These are phyloP conservation scores for Austrolebias charrua DNA, from an alignment of 2,797 vertebrate genomes.

Conservation along the genomic window DNA sequence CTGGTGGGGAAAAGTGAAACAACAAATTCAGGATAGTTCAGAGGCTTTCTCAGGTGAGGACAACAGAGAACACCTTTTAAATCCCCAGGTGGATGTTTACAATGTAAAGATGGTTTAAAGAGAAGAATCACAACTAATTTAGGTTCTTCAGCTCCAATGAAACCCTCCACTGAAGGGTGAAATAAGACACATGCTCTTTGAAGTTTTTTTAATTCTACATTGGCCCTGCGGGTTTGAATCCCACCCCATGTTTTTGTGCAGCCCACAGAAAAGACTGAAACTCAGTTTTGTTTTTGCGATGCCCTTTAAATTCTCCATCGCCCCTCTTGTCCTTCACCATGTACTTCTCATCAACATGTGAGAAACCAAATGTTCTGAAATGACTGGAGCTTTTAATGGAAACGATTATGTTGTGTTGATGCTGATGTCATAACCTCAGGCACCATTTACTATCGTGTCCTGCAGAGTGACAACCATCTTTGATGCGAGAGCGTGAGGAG, in stretches of 20 bases:
- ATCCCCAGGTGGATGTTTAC: not conserved
- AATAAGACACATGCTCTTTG: conserved; percentile 43
- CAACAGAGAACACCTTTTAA: not conserved
- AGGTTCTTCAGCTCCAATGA: conserved; percentile 19
- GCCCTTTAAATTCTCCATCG: conserved; percentile 18
- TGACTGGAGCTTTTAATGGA: conserved; percentile 20
- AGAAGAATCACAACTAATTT: conserved; percentile 23
- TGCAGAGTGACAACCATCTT: conserved; percentile 24
- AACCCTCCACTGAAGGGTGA: conserved; percentile 47
- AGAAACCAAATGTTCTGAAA: conserved; percentile 36
- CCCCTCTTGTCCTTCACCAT: conserved; percentile 16
- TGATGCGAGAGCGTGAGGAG: conserved; percentile 2
- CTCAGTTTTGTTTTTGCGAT: conserved; percentile 10
- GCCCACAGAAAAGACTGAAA: conserved; percentile 14
- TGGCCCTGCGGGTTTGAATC: conserved; percentile 16
- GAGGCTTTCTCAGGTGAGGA: too few relatives aligned
- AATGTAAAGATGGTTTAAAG: not conserved
- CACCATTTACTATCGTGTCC: conserved; percentile 28
- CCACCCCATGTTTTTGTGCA: conserved; percentile 19
- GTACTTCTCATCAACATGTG: conserved; percentile 35
- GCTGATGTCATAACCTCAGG: conserved; percentile 28
- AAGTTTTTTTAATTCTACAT: conserved; percentile 6
- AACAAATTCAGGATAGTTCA: too few relatives aligned
- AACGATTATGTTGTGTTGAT: conserved; percentile 15
- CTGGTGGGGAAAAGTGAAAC: too few relatives aligned